Evolutionary conservation across 2,797 vertebrate genomes (phyloP).

Genomic region (Pyrrhura leucotis): DNA sequence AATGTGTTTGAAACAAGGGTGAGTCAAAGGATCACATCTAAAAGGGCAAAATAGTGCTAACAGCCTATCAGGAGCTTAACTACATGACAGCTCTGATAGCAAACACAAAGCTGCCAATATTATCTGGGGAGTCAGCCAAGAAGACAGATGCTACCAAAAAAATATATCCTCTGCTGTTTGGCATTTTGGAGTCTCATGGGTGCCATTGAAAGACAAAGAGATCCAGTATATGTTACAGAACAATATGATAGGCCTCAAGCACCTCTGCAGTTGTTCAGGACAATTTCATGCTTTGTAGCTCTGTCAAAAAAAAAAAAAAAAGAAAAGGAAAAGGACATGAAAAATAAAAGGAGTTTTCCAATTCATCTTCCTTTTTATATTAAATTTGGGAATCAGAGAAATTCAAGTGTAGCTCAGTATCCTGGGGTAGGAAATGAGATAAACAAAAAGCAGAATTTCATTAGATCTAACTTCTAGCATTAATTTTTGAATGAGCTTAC

Average conservation of each 20-base stretch:
- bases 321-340: not conserved
- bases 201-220: slow-evolving; percentile 43
- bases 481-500: not conserved
- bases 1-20: not conserved
- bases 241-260: slow-evolving; percentile 29
- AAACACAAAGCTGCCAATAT: slow-evolving; percentile 37
- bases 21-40: not conserved
- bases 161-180: not conserved
- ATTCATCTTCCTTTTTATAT: not conserved
- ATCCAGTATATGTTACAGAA: not conserved
- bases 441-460: not conserved
- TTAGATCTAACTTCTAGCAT: not conserved
- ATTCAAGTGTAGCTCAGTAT: not conserved
- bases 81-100: not conserved
- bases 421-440: not conserved
- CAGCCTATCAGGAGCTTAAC: not conserved
- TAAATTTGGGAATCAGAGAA: not conserved
- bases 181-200: not conserved
- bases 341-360: not conserved
- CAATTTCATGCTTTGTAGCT: not conserved
- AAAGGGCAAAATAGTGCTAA: not conserved
- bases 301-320: not conserved
- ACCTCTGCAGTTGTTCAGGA: not conserved
- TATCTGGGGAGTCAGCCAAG: slow-evolving; percentile 40
- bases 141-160: slow-evolving; percentile 37